Evolutionary conservation across 92 coral and sea anemone genomes (phyloP).

Genomic region (Parazoanthus atlanticus): DNA sequence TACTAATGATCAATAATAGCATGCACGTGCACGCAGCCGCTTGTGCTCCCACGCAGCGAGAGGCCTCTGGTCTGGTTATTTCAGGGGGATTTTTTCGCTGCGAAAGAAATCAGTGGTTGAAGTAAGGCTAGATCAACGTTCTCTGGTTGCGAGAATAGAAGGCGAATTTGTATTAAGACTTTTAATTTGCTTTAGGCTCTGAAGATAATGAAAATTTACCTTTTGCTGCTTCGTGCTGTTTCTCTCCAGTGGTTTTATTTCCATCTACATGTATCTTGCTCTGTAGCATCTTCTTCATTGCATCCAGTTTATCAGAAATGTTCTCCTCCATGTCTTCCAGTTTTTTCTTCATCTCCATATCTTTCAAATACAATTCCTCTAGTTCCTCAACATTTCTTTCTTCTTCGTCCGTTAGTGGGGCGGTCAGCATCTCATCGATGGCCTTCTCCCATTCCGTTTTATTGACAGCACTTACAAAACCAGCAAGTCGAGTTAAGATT

Average conservation of each 20-base stretch:
- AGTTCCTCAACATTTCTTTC: conserved; percentile 23
- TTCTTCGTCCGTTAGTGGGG: conserved; percentile 16
- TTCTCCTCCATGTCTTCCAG: neutral
- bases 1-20: too few species aligned
- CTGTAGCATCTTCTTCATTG: neutral
- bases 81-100: too few species aligned
- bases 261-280: neutral
- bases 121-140: too few species aligned
- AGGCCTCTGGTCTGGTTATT: too few species aligned
- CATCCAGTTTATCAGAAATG: neutral
- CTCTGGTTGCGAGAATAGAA: too few species aligned
- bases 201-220: conserved; percentile 28
- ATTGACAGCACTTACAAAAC: neutral
- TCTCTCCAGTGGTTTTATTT: neutral
- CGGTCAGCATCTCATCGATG: conserved; percentile 1
- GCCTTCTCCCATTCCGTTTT: conserved; percentile 13
- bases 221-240: neutral
- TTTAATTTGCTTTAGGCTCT: too few species aligned
- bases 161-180: neutral
- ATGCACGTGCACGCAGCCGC: too few species aligned
- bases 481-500: conserved; percentile 15
- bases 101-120: too few species aligned
- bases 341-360: neutral
- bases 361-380: neutral
- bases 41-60: too few species aligned